Evolutionary conservation across 2,888 invertebrate genomes (phyloP), one percentile per base, ranked within the genome.

Genomic region (Rosalia funebris): DNA sequence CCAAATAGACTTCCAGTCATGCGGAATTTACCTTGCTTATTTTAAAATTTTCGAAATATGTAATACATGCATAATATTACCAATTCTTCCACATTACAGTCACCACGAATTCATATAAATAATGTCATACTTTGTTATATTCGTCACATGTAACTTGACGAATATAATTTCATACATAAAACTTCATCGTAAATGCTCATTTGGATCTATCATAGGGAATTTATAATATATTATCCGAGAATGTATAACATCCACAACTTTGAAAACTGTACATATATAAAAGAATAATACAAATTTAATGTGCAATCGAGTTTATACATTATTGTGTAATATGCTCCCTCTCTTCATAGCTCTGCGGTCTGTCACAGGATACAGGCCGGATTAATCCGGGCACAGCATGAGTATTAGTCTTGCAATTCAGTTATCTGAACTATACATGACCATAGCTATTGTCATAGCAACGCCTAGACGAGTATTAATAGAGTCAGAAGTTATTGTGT

Each of bases 351-450:
- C 47, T 14, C 53, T 53, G 53, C 25, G 59, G 59, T 54, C 19
- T 59, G 59, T 54, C 47, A 54, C 53, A 54, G 34, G 47, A 59
- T 25, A 45, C 34, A 48, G 36, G 25, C 53, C 19, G 44, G 46
- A 58, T 58, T 53, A 58, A 53, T 58, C 46, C 53, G 19, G 52
- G 46, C 32, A 25, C 53, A 31, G 53, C 20, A 11, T n/a, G 59
- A 25, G 47, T 42, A 59, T 59, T 54, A 59, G 54, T 59, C 54
- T 54, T 31, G 54, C 15, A 16, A 54, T 36, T 47, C 47, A 12
- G 59, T 54, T 59, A 54, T 54, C 54, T 54, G 41, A 44, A 42
- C 59, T 48, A 32, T 47, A 46, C 34, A 53, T 46, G 17, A 41
- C 31, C 42, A 45, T 53, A 15, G 15, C 41, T 45, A 53, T 58